phyloP scores from a whole-genome alignment of 2,113 vertebrate species.

The Xerus inauris region DNA sequence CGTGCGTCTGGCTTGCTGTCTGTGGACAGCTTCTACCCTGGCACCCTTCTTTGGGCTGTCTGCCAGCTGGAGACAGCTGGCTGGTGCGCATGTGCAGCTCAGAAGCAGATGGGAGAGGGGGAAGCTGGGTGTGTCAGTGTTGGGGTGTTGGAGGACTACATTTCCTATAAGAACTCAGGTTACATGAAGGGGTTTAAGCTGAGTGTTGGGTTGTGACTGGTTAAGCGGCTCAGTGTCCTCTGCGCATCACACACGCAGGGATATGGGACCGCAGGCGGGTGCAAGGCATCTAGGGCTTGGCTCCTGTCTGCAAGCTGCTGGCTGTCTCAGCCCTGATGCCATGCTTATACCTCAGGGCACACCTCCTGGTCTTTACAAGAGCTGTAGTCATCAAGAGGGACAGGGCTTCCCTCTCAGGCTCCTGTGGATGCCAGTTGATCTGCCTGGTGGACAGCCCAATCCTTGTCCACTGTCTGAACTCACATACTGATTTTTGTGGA shows the following conservation, averaged over 20 bases:
- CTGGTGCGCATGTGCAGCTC: fast-evolving
- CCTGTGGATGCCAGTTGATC: background rate
- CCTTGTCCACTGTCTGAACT: background rate
- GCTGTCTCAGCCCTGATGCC: background rate
- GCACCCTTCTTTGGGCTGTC: background rate
- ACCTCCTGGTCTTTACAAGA: background rate
- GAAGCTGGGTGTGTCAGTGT: background rate
- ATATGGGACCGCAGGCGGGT: background rate
- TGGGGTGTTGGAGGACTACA: background rate
- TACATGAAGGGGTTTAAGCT: fast-evolving
- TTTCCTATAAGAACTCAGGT: fast-evolving
- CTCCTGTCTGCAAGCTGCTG: background rate
- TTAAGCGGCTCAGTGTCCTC: fast-evolving
- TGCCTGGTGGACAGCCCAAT: fast-evolving
- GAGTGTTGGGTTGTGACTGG: background rate
- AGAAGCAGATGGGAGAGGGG: fast-evolving
- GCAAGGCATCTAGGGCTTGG: background rate
- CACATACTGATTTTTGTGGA: background rate
- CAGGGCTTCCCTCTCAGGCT: too few relatives aligned
- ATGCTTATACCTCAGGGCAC: background rate
- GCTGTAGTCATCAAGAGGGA: background rate
- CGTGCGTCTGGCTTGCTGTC: too few relatives aligned
- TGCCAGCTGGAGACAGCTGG: too few relatives aligned
- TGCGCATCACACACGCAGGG: background rate
- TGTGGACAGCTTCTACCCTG: too few relatives aligned